A percentile compares a stretch with the other conserved stretches of the same genome.
Conservation (phyloP, 2,888 invertebrate genomes). For the Standfussiana lucernea region DNA sequence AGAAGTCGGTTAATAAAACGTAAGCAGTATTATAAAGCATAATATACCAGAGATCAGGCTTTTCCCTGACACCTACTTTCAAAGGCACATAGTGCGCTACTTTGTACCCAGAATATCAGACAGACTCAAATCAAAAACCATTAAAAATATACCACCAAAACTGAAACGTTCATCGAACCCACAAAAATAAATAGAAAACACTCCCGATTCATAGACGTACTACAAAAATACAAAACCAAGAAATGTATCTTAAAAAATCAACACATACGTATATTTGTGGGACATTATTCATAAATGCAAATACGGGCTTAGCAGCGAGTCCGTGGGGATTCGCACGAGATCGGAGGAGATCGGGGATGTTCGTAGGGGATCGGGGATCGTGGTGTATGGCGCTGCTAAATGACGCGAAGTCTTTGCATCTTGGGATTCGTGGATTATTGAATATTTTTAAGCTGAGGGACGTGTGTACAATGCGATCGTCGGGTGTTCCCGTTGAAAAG, state of each 20-base stretch:
- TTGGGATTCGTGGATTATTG: constrained; percentile 65
- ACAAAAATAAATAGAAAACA: constrained; percentile 38
- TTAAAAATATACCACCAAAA: constrained; percentile 20
- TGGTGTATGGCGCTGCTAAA: constrained; percentile 61
- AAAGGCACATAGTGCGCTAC: neutral
- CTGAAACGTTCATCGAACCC: constrained; percentile 28
- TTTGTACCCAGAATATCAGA: neutral
- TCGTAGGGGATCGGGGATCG: constrained; percentile 47
- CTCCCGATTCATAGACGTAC: constrained; percentile 13
- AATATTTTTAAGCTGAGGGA: constrained; percentile 65
- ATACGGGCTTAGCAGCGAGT: constrained; percentile 65
- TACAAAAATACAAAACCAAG: constrained; percentile 54
- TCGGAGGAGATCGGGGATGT: constrained; percentile 26
- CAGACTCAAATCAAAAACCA: constrained; percentile 1
- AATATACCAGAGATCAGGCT: neutral
- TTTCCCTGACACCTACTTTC: neutral
- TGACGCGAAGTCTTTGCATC: constrained; percentile 64
- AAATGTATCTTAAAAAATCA: constrained; percentile 68
- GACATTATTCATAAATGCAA: constrained; percentile 77
- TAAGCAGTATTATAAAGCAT: neutral
- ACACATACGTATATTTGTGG: constrained; percentile 59
- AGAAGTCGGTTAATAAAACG: too few species aligned
- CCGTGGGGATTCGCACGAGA: constrained; percentile 57
- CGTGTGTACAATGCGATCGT: constrained; percentile 50
- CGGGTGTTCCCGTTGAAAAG: constrained; percentile 24